These are phyloP conservation scores for Botia kubotai DNA, from an alignment of 2,797 vertebrate genomes.

Conservation along the genomic window DNA sequence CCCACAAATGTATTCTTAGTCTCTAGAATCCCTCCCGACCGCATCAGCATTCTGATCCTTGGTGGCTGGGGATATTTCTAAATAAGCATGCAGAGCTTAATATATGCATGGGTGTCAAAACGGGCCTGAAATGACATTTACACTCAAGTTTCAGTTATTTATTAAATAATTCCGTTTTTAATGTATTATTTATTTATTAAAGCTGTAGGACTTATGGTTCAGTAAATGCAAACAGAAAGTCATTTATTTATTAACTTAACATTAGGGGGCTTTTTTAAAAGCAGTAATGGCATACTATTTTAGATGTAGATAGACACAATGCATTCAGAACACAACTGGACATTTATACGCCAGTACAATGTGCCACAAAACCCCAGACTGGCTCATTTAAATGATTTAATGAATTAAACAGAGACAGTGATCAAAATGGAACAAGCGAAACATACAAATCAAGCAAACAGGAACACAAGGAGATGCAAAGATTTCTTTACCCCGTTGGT, in stretches of 20 bases:
- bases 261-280: constrained; percentile 5
- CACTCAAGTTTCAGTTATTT: constrained; percentile 6
- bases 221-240: not conserved
- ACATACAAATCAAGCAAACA: not conserved
- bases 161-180: no score
- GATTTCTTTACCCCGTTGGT: not conserved
- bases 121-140: constrained; percentile 17
- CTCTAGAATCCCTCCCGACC: not conserved
- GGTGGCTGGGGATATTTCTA: not conserved
- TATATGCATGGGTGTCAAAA: constrained; percentile 4
- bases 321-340: not conserved
- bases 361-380: not conserved
- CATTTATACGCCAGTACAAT: not conserved
- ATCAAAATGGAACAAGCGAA: not conserved
- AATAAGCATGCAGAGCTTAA: constrained; percentile 5
- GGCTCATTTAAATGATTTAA: not conserved
- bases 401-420: not conserved
- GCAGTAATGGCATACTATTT: not conserved
- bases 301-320: not conserved
- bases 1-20: not conserved
- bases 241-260: constrained; percentile 15
- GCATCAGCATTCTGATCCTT: not conserved
- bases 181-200: not conserved
- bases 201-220: not conserved
- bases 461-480: constrained; percentile 9